Percentiles rank a stretch among this genome's conserved stretches.
Evolutionary conservation across 2,888 invertebrate genomes (phyloP).

Genomic region (Drosophila robusta): DNA sequence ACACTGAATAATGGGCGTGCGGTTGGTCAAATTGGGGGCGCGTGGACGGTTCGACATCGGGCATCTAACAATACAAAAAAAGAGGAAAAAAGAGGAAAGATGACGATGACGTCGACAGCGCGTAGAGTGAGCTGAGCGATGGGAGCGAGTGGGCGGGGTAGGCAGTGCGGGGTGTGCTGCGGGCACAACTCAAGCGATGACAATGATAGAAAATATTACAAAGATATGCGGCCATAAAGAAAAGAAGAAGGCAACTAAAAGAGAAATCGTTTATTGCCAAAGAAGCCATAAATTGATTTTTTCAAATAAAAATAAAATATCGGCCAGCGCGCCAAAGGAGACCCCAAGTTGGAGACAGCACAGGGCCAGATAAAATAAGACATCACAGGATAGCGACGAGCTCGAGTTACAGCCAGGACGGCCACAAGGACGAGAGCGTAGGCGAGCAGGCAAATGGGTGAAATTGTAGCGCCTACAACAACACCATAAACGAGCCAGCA

Average conservation of each 20-base stretch:
- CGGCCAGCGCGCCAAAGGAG: constrained; percentile 47
- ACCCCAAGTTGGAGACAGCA: constrained; percentile 14
- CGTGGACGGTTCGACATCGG: constrained; percentile 17
- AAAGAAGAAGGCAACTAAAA: constrained; percentile 77
- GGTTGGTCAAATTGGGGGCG: constrained; percentile 51
- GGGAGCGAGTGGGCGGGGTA: too few species aligned
- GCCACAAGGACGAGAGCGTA: neutral
- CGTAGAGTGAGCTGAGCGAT: neutral
- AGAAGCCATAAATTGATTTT: constrained; percentile 81
- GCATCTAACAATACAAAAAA: constrained; percentile 39
- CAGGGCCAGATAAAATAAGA: constrained; percentile 48
- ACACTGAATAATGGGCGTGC: constrained; percentile 63
- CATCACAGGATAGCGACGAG: constrained; percentile 38
- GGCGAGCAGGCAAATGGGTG: constrained; percentile 37
- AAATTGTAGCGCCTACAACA: constrained; percentile 54
- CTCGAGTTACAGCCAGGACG: constrained; percentile 39
- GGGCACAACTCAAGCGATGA: constrained; percentile 68
- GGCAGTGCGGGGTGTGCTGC: neutral
- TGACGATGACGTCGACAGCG: constrained; percentile 39
- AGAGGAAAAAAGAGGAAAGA: neutral
- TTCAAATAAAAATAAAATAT: constrained; percentile 82
- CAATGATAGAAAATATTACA: constrained; percentile 82
- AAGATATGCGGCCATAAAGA: constrained; percentile 81
- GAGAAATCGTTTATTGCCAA: constrained; percentile 83
- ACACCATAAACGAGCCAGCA: constrained; percentile 53